Percentiles rank a stretch among this genome's conserved stretches.
phyloP scores from a whole-genome alignment of 2,113 vertebrate species.

The Grammomys surdaster region DNA sequence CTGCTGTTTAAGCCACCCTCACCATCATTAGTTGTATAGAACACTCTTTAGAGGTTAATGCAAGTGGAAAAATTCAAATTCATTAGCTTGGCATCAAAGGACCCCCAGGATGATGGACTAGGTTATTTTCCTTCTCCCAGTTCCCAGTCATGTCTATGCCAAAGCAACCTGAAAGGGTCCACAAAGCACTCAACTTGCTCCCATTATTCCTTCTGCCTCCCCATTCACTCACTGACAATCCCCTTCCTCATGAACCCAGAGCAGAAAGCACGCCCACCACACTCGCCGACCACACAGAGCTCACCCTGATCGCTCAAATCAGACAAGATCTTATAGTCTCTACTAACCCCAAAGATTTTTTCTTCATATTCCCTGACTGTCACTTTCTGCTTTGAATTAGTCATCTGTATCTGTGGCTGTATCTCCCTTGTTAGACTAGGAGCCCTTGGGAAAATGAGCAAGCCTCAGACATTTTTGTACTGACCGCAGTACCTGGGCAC shows the following conservation, averaged over 20 bases:
- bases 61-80: neutral
- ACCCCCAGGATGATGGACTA: accelerated
- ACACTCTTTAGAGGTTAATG: neutral
- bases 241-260: neutral
- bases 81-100: neutral
- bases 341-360: neutral
- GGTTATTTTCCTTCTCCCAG: neutral
- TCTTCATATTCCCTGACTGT: neutral
- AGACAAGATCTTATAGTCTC: neutral
- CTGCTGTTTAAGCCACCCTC: neutral
- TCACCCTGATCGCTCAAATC: neutral
- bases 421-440: neutral
- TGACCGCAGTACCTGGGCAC: neutral
- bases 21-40: neutral
- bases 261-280: neutral
- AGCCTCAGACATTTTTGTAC: neutral
- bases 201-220: accelerated
- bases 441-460: neutral
- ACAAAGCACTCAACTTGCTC: neutral
- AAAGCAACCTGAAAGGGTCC: neutral
- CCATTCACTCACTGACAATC: neutral
- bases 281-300: neutral
- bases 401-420: neutral
- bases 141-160: neutral
- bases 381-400: constrained; percentile 7